phyloP scores from a whole-genome alignment of 2,888 invertebrate species.

The Volucella inanis region DNA sequence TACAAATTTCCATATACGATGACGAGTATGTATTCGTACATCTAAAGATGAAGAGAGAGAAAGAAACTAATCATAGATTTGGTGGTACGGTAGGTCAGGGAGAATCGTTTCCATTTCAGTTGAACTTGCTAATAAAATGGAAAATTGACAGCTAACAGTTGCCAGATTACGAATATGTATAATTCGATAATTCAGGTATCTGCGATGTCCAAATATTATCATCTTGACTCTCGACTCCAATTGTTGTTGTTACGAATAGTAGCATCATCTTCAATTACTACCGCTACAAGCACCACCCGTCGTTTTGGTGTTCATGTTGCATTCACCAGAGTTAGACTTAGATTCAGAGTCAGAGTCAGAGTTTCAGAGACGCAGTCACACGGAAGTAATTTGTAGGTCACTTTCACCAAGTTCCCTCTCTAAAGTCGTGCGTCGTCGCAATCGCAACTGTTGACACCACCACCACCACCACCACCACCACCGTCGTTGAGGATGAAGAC shows the following conservation, averaged over 20 bases:
- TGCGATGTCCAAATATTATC: conserved; percentile 55
- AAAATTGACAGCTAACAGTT: conserved; percentile 19
- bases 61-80: conserved; percentile 32
- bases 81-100: conserved; percentile 67
- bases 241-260: conserved; percentile 6
- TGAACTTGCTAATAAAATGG: conserved; percentile 62
- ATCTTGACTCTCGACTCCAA: conserved; percentile 30
- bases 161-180: conserved; percentile 23
- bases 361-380: conserved; percentile 75
- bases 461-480: conserved; percentile 7
- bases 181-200: conserved; percentile 1
- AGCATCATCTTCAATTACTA: conserved; percentile 58
- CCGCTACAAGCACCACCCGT: conserved; percentile 41
- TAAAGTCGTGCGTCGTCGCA: conserved; percentile 62
- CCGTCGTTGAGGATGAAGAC: conserved; percentile 33
- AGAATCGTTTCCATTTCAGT: conserved; percentile 72
- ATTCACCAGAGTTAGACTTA: conserved; percentile 51
- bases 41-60: conserved; percentile 31
- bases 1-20: conserved; percentile 26
- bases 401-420: conserved; percentile 79
- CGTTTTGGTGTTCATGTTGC: conserved; percentile 55
- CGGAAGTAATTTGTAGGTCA: conserved; percentile 82
- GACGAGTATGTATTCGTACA: no score
- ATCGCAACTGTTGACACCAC: background rate
- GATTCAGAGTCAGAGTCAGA: conserved; percentile 15